phyloP scores from a whole-genome alignment of 1,140 invertebrate species.

The Cardiocondyla obscurior region DNA sequence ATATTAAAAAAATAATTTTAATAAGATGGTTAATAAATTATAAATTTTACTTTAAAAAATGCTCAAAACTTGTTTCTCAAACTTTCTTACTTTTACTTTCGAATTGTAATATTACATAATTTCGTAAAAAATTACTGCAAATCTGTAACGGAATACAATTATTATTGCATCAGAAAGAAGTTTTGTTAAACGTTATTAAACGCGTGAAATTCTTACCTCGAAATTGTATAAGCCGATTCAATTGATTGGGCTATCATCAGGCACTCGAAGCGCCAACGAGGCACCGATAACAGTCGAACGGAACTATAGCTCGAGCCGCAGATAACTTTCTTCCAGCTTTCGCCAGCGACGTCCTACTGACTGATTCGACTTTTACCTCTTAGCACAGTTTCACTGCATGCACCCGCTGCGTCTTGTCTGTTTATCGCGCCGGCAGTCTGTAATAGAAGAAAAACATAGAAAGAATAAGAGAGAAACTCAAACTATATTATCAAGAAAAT shows the following conservation, averaged over 20 bases:
- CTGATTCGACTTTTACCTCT: conserved; percentile 73
- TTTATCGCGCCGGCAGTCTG: background rate
- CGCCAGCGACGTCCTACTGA: conserved; percentile 71
- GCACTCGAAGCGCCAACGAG: background rate
- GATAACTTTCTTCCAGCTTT: conserved; percentile 73
- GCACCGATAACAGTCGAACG: conserved; percentile 42
- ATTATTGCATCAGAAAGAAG: background rate
- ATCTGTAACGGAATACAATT: too few species aligned
- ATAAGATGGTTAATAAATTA: too few species aligned
- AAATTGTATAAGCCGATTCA: background rate
- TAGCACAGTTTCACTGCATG: conserved; percentile 71
- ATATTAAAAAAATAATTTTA: too few species aligned
- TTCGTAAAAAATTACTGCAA: too few species aligned
- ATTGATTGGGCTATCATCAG: conserved; percentile 10
- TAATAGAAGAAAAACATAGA: conserved; percentile 11
- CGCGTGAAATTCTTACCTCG: background rate
- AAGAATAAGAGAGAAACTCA: background rate
- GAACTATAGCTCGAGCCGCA: conserved; percentile 53
- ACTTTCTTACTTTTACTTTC: too few species aligned
- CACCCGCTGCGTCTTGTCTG: conserved; percentile 32
- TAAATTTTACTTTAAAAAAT: too few species aligned
- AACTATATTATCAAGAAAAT: background rate
- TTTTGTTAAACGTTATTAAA: too few species aligned
- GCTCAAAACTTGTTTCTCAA: too few species aligned
- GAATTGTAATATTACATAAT: too few species aligned